A percentile compares a stretch with the other conserved stretches of the same genome.
phyloP scores from a whole-genome alignment of 1,140 invertebrate species.

The Cydia strobilella region DNA sequence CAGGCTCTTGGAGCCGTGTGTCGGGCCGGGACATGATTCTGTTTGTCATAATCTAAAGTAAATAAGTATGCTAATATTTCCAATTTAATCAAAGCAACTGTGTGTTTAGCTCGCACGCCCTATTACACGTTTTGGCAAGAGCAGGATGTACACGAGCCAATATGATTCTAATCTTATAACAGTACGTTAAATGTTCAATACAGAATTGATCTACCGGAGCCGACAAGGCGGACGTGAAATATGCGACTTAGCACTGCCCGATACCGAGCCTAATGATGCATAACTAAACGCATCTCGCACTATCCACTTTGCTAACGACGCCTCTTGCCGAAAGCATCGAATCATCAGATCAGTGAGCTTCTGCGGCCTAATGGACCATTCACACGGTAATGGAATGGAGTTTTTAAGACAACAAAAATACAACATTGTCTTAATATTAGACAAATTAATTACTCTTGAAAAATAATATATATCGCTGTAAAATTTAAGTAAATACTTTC shows the following conservation, averaged over 20 bases:
- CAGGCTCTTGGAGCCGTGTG: neutral
- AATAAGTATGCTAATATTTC: neutral
- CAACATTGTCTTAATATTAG: too few relatives aligned
- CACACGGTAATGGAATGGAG: conserved; percentile 19
- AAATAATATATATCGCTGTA: too few relatives aligned
- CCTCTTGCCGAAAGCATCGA: conserved; percentile 17
- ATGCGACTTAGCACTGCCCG: conserved; percentile 35
- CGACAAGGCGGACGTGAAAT: conserved; percentile 33
- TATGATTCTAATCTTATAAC: neutral
- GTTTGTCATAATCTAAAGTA: neutral
- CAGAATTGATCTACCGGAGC: conserved; percentile 13
- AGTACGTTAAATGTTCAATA: neutral
- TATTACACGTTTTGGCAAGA: neutral
- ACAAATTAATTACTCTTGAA: too few relatives aligned
- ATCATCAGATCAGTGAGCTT: conserved; percentile 18
- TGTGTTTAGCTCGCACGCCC: neutral
- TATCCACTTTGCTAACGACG: conserved; percentile 29
- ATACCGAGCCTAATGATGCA: conserved; percentile 38
- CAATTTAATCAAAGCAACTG: neutral
- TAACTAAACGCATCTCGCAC: conserved; percentile 35
- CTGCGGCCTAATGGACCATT: conserved; percentile 22
- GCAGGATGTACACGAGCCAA: neutral
- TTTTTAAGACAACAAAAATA: neutral
- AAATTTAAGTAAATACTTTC: too few relatives aligned
- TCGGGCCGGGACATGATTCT: neutral